These are phyloP conservation scores for Clostera curtula DNA, from an alignment of 2,888 invertebrate genomes.

Conservation along the genomic window DNA sequence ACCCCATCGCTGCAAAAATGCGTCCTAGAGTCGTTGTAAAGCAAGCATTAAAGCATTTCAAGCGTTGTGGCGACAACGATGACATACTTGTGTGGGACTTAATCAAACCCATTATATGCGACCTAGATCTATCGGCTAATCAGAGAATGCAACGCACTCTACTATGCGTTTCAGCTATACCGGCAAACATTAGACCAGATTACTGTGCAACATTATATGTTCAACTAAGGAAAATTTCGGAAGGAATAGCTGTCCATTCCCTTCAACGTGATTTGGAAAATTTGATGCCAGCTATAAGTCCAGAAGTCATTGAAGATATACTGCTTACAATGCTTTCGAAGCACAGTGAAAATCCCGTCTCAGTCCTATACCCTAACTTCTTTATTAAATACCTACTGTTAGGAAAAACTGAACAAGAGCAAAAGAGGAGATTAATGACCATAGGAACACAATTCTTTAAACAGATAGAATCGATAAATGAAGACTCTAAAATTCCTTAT, in stretches of 20 bases:
- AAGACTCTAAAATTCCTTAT: background rate
- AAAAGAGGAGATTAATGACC: constrained; percentile 22
- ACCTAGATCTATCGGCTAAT: background rate
- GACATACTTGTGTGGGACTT: background rate
- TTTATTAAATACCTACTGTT: constrained; percentile 37
- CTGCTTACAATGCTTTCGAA: constrained; percentile 18
- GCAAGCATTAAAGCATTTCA: background rate
- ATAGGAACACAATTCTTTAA: constrained; percentile 31
- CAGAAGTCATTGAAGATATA: constrained; percentile 20
- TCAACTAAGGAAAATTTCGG: constrained; percentile 15
- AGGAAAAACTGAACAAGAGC: constrained; percentile 24
- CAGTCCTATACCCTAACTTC: constrained; percentile 26
- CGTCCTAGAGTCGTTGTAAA: background rate
- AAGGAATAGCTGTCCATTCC: constrained; percentile 13
- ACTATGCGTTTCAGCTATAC: constrained; percentile 19
- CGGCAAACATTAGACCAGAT: constrained; percentile 28
- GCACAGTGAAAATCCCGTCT: constrained; percentile 8
- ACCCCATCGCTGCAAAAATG: background rate
- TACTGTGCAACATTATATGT: constrained; percentile 32
- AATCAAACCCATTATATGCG: constrained; percentile 28
- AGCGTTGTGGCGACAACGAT: background rate
- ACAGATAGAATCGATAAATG: constrained; percentile 14
- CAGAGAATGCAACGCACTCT: background rate
- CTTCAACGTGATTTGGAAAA: constrained; percentile 25
- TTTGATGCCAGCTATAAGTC: constrained; percentile 22